Conservation (phyloP, 1,140 invertebrate species). For the Trachymyrmex cornetzi region DNA sequence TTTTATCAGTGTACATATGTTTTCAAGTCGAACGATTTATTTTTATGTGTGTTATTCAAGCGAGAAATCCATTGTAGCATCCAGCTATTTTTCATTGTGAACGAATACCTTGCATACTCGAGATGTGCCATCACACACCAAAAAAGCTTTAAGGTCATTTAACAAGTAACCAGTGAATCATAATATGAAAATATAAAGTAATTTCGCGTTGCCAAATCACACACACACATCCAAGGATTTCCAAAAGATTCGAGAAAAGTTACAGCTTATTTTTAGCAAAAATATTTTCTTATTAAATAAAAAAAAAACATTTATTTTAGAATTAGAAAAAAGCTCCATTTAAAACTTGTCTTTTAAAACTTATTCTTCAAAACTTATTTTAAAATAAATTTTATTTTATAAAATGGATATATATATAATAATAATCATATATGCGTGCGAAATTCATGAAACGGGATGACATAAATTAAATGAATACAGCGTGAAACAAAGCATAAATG, state of each 20-base stretch:
- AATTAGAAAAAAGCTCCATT: background rate
- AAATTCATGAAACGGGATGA: background rate
- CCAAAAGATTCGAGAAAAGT: background rate
- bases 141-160: slow-evolving; percentile 3
- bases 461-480: background rate
- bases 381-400: background rate
- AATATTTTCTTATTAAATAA: background rate
- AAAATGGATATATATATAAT: background rate
- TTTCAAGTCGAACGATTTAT: background rate
- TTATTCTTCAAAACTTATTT: background rate
- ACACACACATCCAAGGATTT: background rate
- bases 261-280: background rate
- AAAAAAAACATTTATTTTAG: background rate
- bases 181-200: slow-evolving; percentile 19
- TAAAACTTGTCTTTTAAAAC: too few relatives aligned
- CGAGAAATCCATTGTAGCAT: background rate
- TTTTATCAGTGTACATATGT: slow-evolving; percentile 21
- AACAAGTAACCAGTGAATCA: slow-evolving; percentile 26
- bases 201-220: background rate
- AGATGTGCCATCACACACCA: slow-evolving; percentile 4
- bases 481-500: background rate
- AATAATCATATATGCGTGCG: background rate
- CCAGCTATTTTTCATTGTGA: background rate
- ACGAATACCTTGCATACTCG: slow-evolving; percentile 2
- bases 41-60: background rate